These are phyloP conservation scores for Peromyscus nudipes DNA, from an alignment of 2,797 vertebrate species.

Conservation along the genomic window DNA sequence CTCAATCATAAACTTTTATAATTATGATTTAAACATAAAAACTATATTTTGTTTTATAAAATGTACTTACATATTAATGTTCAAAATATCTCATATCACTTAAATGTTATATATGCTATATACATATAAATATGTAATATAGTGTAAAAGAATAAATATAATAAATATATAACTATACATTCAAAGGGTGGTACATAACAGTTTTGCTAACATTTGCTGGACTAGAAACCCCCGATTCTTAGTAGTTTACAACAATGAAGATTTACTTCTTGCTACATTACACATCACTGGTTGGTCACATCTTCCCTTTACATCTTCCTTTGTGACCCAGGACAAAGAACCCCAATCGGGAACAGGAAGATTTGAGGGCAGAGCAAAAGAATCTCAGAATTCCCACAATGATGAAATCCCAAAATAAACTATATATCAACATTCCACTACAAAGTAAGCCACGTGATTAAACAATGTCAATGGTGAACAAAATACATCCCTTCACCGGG, in stretches of 20 bases:
- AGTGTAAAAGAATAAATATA: slow-evolving; percentile 13
- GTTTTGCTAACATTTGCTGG: background rate
- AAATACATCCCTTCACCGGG: background rate
- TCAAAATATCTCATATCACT: slow-evolving; percentile 12
- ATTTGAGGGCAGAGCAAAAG: background rate
- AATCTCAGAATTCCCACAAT: background rate
- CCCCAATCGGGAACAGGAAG: background rate
- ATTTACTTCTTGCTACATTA: slow-evolving; percentile 35
- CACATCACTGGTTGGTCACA: background rate
- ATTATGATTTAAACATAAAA: slow-evolving; percentile 59
- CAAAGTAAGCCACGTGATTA: slow-evolving; percentile 22
- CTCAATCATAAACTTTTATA: background rate
- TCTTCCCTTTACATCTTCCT: background rate
- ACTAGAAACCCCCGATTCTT: background rate
- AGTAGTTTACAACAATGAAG: slow-evolving; percentile 6
- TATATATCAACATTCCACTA: background rate
- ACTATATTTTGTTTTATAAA: slow-evolving; percentile 11
- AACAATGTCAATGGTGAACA: background rate
- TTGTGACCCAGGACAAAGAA: background rate
- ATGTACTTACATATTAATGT: background rate
- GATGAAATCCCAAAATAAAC: background rate
- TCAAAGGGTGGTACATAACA: background rate
- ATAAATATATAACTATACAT: background rate
- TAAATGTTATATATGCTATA: background rate
- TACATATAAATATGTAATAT: background rate